These are phyloP conservation scores for Pterostichus madidus DNA, from an alignment of 2,888 invertebrate species.

Conservation along the genomic window DNA sequence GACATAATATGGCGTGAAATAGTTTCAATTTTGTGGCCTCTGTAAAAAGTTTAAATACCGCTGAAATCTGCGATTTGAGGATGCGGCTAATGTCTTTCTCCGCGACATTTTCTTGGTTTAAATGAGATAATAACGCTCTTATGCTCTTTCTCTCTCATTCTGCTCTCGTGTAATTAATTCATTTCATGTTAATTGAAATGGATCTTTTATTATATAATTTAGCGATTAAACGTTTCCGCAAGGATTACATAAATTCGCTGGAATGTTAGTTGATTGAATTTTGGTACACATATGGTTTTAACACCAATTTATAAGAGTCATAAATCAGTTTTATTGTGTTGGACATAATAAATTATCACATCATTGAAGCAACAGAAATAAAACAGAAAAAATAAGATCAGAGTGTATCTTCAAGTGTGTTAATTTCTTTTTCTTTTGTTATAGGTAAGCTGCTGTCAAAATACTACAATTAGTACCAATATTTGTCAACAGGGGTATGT, in stretches of 20 bases:
- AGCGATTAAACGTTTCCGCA: slow-evolving; percentile 11
- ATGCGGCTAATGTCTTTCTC: background rate
- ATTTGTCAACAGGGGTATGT: too few relatives aligned
- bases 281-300: slow-evolving; percentile 20
- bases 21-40: too few relatives aligned
- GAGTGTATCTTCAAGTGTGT: background rate
- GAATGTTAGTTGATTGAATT: slow-evolving; percentile 33
- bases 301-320: background rate
- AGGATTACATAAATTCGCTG: slow-evolving; percentile 7
- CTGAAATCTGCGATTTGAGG: too few relatives aligned
- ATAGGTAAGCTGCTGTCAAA: background rate
- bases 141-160: background rate
- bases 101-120: slow-evolving; percentile 12
- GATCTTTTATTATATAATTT: slow-evolving; percentile 23
- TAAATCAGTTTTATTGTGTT: background rate
- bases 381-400: too few relatives aligned
- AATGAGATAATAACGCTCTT: slow-evolving; percentile 1
- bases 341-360: slow-evolving; percentile 14
- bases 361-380: too few relatives aligned
- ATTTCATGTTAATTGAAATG: slow-evolving; percentile 32
- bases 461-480: too few relatives aligned
- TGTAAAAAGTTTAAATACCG: too few relatives aligned
- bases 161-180: slow-evolving; percentile 9
- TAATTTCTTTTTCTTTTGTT: slow-evolving; percentile 11
- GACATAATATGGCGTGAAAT: too few relatives aligned